Percentiles rank a stretch among this genome's conserved stretches.
Evolutionary conservation across 2,113 vertebrate genomes (phyloP).

Genomic region (Saguinus imperator): DNA sequence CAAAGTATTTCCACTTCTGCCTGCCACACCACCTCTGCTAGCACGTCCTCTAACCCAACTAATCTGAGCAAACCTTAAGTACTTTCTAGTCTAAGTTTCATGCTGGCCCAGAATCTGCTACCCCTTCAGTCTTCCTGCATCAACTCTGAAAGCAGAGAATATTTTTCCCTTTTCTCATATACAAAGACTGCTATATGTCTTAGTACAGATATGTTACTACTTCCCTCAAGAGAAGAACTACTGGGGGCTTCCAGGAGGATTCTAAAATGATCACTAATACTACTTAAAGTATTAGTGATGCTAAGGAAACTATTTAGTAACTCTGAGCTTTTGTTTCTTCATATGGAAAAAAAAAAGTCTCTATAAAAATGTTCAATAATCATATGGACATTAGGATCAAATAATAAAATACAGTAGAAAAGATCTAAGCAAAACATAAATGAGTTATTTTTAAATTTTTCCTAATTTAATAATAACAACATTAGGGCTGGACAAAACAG

Average conservation of each 20-base stretch:
- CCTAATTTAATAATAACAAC: not conserved
- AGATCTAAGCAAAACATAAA: not conserved
- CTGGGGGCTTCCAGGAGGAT: too few relatives aligned
- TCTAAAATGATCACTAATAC: not conserved
- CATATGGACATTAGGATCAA: not conserved
- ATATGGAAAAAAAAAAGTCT: not conserved
- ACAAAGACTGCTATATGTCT: not conserved
- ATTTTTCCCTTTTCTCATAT: not conserved
- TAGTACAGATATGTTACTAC: not conserved
- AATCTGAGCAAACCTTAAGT: not conserved
- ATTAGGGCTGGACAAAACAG: not conserved
- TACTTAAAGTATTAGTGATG: not conserved
- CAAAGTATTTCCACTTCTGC: not conserved
- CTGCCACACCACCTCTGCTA: not conserved
- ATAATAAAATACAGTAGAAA: conserved; percentile 26
- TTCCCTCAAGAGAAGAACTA: not conserved
- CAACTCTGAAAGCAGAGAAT: not conserved
- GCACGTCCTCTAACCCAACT: not conserved
- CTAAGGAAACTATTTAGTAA: conserved; percentile 1
- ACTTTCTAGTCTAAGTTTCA: not conserved
- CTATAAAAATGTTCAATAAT: not conserved
- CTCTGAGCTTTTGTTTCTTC: not conserved
- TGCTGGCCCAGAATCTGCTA: not conserved
- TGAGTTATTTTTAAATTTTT: not conserved
- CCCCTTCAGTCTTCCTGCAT: not conserved